Base-by-base conservation (phyloP, 2,888 invertebrate species). In the Ditula angustiorana region DNA sequence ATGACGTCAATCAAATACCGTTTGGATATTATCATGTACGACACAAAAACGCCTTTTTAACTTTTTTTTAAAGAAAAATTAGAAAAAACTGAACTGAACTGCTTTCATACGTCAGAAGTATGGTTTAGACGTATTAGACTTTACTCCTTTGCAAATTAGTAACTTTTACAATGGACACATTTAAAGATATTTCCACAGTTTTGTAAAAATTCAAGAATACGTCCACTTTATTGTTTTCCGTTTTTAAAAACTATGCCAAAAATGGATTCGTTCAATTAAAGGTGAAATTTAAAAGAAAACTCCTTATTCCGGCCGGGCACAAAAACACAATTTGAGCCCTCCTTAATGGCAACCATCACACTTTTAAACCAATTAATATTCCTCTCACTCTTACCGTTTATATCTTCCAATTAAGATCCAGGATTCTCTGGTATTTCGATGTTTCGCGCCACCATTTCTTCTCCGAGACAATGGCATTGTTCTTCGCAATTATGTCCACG, bases 401-500 rank as follows among this genome's bases (percentile, higher is more conserved):
- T 55, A 65, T 41, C 52, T 26, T 26, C 53, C 61, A 65, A 65
- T 65, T 61, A 65, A 65, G 65, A 23, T 16, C 13, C 44, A 37
- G 49, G 49, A 53, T 64, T 64, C 35, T 35, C 16, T 30, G 5
- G 61, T 55, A 61, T 65, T 56, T 65, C 30, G 49, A 55, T n/a
- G 47, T 65, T 65, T 61, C 55, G 60, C 55, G 52, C 52, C 55
- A 50, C 62, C 53, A 64, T 61, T 65, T 65, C 65, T 65, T 61
- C 53, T 33, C 16, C 47, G 33, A 84, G 79, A 88, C 88, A 88
- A 88, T 87, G 78, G 78, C 81, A 88, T 89, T 89, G 88, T 89
- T 85, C 84, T n/a, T 28, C 28, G 52, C 67, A 87, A 87, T 88
- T 86, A 87, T 79, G 82, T 74, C 80, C 88, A 87, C 88, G 88